Base-by-base conservation (phyloP, 92 coral and sea anemone species). In the Parazoanthus darwini region DNA sequence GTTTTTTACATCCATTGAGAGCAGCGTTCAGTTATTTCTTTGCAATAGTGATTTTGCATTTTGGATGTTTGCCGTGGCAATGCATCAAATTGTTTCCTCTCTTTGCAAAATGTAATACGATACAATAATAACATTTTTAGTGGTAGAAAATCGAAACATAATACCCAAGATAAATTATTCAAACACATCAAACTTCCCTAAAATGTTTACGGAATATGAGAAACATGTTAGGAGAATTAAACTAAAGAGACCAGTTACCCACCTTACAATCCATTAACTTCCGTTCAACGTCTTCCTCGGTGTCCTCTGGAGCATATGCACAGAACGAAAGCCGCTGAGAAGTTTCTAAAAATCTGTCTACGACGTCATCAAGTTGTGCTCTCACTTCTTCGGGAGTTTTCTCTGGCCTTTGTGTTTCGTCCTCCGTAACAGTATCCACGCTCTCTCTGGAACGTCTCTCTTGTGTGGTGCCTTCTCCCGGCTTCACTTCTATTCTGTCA, bases 361-460 rank as follows among this genome's bases (percentile, higher is more conserved):
- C 86, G 85, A 97, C 91, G 88, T 94, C 96, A 93, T 95, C 96
- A 59, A 96, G 93, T 88, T 92, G 92, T 43, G 82, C 91, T 33
- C 91, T 91, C 78, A 97, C 91, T 58, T 93, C 97, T 42, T 94
- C 96, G 5, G 91, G 93, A 4, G 96, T 91, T 84, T 88, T 92
- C 76, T 92, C 93, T 42, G 91, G 91, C 71, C 88, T 75, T 1
- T 88, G 90, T 33, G 90, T 74, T 29, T 94, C 98, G 14, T 94
- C 97, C 46, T 92, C 97, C 26, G 90, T 94, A 42, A 95, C 98
- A 43, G 98, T 95, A 74, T 95, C 98, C 86, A 95, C 75, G 82
- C 98, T 95, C 72, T 95, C 98, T 43, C 91, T 88, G 6, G 96
- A 84, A 29, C 44, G 63, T 22, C 79, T 29, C 16, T 71, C 87